phyloP scores from a whole-genome alignment of 1,140 invertebrate genomes.

The Drosophila pruinosa region DNA sequence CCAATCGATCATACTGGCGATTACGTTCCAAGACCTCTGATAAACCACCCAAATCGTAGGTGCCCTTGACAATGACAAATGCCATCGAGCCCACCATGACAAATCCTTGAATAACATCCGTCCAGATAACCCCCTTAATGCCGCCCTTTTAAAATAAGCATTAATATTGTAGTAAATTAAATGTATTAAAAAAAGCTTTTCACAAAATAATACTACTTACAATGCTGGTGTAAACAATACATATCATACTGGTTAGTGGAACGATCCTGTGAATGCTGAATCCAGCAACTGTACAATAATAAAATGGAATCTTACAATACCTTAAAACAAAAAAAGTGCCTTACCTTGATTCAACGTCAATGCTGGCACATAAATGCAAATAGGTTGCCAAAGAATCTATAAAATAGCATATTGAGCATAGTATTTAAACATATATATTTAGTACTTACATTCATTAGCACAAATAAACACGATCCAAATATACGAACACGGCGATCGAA shows the following conservation, averaged over 20 bases:
- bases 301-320: no score
- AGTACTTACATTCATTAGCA: slow-evolving; percentile 87
- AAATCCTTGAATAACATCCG: slow-evolving; percentile 90
- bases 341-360: slow-evolving; percentile 90
- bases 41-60: slow-evolving; percentile 90
- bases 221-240: slow-evolving; percentile 91
- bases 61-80: slow-evolving; percentile 91
- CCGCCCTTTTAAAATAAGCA: slow-evolving; percentile 86
- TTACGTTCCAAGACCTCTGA: slow-evolving; percentile 88
- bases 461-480: slow-evolving; percentile 89
- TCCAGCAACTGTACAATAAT: slow-evolving; percentile 86
- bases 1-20: slow-evolving; percentile 88
- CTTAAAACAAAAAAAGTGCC: neutral
- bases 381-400: slow-evolving; percentile 86
- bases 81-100: slow-evolving; percentile 92
- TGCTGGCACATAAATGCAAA: slow-evolving; percentile 92
- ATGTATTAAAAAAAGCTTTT: neutral
- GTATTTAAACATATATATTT: no score
- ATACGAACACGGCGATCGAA: slow-evolving; percentile 89
- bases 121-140: slow-evolving; percentile 93
- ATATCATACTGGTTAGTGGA: slow-evolving; percentile 88
- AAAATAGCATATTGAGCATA: neutral
- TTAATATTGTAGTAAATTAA: neutral
- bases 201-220: slow-evolving; percentile 84
- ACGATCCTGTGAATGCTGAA: slow-evolving; percentile 88